Base-by-base conservation (phyloP, 2,797 vertebrate species). In the Phrynocephalus forsythii region DNA sequence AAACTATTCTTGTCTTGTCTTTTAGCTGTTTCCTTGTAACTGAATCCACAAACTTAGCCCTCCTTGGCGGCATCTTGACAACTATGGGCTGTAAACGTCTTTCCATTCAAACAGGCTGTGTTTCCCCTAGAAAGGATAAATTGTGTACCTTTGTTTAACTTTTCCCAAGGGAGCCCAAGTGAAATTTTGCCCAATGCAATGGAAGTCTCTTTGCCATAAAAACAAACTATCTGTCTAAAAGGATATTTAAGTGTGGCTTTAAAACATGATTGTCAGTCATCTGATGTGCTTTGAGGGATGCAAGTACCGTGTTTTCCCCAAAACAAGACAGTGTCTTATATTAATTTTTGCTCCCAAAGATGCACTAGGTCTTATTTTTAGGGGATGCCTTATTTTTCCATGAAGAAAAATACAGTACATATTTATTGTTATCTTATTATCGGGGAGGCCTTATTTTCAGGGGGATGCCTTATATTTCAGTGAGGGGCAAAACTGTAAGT, bases 91-190 rank as follows among this genome's bases (percentile, higher is more conserved):
- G 66, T 86, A 92, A 91, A 3, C 15, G 10, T 16, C 60, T 66
- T 82, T 56, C 69, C 71, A 75, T 68, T 85, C 83, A 63, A 66
- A 15, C 73, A 3, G 5, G 69, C 86, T 83, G 73, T 38, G 22
- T 73, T 80, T 48, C 13, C 60, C 18, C 60, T 44, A 85, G 38
- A 83, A 52, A 82, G 63, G 18, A 1, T 28, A 56, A 60, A 81
- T 38, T 85, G 82, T 90, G 87, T 90, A 71, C 84, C 72, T 33
- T 33, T 33, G 33, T 33, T 33, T 33, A 84, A 69, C 50, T 48
- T 79, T 7, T 83, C 79, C 71, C 77, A 87, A 69, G 6, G 0
- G 56, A 72, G 66, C 48, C 66, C 79, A 15, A 84, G 73, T 1
- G n/a, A 56, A 68, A n/a, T 24, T 44, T 63, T 79, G 50, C 60